A percentile compares a stretch with the other conserved stretches of the same genome.
Evolutionary conservation across 2,888 invertebrate genomes (phyloP).

Genomic region (Phoenoteleia sp.): DNA sequence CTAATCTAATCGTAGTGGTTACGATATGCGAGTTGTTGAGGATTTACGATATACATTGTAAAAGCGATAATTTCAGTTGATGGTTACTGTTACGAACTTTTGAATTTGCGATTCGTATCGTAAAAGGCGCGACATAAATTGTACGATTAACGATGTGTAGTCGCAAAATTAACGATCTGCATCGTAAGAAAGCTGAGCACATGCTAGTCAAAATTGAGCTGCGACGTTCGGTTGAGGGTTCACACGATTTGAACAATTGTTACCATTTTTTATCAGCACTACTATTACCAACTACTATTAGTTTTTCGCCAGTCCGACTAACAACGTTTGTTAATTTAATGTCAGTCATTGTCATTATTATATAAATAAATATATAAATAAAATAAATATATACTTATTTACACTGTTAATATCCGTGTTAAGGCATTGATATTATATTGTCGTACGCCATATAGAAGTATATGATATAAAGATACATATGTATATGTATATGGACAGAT

Average conservation of each 20-base stretch:
- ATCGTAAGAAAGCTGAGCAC: conserved; percentile 63
- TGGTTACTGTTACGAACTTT: no score
- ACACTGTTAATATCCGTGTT: conserved; percentile 79
- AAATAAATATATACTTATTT: conserved; percentile 63
- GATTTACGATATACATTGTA: no score
- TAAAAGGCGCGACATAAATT: neutral
- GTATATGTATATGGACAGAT: conserved; percentile 75
- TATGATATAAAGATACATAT: conserved; percentile 71
- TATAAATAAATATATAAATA: conserved; percentile 23
- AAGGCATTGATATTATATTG: conserved; percentile 82
- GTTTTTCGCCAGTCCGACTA: conserved; percentile 76
- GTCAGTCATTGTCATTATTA: conserved; percentile 78
- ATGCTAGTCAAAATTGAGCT: conserved; percentile 85
- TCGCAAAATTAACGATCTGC: conserved; percentile 40
- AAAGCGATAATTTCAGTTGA: no score
- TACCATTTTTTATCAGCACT: conserved; percentile 24
- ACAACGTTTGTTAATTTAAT: conserved; percentile 81
- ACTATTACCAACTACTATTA: conserved; percentile 36
- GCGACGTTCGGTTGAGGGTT: conserved; percentile 71
- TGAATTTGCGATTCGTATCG: no score
- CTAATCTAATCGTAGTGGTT: no score
- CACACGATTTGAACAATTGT: conserved; percentile 33
- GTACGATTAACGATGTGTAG: conserved; percentile 1
- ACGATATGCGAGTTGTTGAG: no score
- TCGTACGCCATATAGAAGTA: conserved; percentile 78